Evolutionary conservation across 2,888 invertebrate species (phyloP).

Genomic region (Cristatella mucedo): DNA sequence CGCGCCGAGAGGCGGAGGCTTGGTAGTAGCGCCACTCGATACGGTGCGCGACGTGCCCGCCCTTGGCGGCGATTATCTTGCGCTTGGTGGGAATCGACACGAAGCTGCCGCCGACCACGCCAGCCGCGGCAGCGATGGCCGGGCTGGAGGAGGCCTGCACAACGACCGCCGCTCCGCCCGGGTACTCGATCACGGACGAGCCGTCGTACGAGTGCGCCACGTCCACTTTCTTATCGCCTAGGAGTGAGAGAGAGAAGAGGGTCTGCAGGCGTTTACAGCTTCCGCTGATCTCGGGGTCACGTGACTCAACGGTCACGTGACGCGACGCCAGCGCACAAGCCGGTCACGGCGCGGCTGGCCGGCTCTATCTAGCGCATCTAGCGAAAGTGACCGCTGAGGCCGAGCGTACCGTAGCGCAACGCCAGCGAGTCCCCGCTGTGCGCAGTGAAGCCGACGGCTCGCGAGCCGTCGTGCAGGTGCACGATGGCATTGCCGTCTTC

Average conservation of each 20-base stretch:
- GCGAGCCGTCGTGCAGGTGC: background rate
- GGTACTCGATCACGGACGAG: conserved; percentile 33
- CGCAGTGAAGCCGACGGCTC: background rate
- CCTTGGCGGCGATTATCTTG: conserved; percentile 30
- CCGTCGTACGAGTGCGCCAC: conserved; percentile 34
- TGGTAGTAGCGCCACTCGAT: conserved; percentile 87
- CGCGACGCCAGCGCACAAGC: too few species aligned
- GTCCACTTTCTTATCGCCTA: conserved; percentile 28
- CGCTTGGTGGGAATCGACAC: conserved; percentile 33
- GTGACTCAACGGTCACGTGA: too few species aligned
- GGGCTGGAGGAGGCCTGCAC: conserved; percentile 81
- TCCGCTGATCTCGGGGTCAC: too few species aligned
- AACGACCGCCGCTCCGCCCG: conserved; percentile 47
- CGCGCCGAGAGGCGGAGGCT: conserved; percentile 5
- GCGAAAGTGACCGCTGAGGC: background rate
- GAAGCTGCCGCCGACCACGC: too few species aligned
- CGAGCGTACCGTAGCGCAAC: conserved; percentile 29
- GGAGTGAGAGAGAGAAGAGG: too few species aligned
- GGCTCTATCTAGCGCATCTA: too few species aligned
- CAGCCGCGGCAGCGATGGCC: conserved; percentile 49
- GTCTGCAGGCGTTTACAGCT: too few species aligned
- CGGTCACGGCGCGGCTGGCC: too few species aligned
- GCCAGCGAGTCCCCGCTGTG: conserved; percentile 35
- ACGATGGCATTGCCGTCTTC: conserved; percentile 14
- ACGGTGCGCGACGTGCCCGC: conserved; percentile 48